Evolutionary conservation across 2,113 vertebrate genomes (phyloP).

Genomic region (Brienomyrus brachyistius): DNA sequence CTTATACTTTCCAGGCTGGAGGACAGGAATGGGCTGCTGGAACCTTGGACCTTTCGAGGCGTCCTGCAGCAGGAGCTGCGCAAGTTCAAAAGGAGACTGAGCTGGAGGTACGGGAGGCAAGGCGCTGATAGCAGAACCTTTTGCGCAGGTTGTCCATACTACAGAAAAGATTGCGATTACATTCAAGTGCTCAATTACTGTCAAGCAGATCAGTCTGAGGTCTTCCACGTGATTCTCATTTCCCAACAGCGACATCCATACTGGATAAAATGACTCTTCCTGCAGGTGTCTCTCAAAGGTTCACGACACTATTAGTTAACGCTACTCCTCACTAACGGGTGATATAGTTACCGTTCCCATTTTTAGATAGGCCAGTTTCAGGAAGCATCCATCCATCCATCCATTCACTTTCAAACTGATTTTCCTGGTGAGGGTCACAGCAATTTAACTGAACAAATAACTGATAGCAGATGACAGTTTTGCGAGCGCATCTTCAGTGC

Average conservation of each 20-base stretch:
- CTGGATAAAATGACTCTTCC: neutral
- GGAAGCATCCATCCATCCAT: neutral
- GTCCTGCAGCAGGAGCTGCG: neutral
- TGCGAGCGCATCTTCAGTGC: neutral
- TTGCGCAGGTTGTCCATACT: neutral
- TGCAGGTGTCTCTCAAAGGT: neutral
- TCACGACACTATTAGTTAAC: neutral
- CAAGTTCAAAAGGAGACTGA: neutral
- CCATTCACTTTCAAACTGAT: neutral
- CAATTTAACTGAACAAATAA: neutral
- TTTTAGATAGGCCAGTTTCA: neutral
- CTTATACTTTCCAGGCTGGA: neutral
- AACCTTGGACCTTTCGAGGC: neutral
- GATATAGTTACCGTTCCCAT: neutral
- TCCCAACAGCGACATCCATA: neutral
- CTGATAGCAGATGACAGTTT: neutral
- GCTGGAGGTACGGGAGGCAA: neutral
- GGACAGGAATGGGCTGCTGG: neutral
- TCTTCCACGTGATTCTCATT: neutral
- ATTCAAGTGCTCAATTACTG: neutral
- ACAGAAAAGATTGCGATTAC: neutral
- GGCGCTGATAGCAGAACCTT: neutral
- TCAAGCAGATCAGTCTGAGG: neutral
- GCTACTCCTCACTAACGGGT: neutral
- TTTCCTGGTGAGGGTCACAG: neutral